Evolutionary conservation across 2,797 vertebrate species (phyloP).

Genomic region (Hypotaenidia philippensis): DNA sequence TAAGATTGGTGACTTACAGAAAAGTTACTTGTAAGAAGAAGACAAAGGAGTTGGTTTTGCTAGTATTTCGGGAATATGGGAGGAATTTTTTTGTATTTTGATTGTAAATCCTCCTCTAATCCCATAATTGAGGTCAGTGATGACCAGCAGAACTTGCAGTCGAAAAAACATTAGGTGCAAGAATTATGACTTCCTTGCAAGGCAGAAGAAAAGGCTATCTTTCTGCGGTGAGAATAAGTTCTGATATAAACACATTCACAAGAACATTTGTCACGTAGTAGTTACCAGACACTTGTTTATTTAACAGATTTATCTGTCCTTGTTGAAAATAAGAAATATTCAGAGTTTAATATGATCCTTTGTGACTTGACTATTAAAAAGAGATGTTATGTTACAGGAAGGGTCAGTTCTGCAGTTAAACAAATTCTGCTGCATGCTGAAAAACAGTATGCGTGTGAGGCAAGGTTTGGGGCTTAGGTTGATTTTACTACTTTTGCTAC

Average conservation of each 20-base stretch:
- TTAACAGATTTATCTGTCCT: background rate
- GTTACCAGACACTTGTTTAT: slow-evolving; percentile 10
- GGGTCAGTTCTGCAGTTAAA: background rate
- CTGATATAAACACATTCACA: background rate
- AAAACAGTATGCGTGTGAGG: background rate
- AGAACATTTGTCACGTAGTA: background rate
- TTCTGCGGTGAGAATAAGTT: background rate
- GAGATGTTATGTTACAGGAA: background rate
- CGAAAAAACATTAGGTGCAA: background rate
- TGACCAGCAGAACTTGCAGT: background rate
- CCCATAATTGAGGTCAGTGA: background rate
- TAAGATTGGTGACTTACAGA: background rate
- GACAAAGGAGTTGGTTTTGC: background rate
- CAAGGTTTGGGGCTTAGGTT: background rate
- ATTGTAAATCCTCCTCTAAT: background rate
- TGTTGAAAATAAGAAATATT: background rate
- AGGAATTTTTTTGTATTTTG: background rate
- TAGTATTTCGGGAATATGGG: background rate
- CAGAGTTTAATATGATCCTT: background rate
- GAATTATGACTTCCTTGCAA: slow-evolving; percentile 27
- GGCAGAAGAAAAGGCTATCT: background rate
- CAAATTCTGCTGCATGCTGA: background rate
- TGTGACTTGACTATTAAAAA: background rate
- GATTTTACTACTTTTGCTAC: background rate
- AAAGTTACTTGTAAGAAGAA: background rate